Evolutionary conservation across 2,888 invertebrate species (phyloP).

Genomic region (Cristatella mucedo): DNA sequence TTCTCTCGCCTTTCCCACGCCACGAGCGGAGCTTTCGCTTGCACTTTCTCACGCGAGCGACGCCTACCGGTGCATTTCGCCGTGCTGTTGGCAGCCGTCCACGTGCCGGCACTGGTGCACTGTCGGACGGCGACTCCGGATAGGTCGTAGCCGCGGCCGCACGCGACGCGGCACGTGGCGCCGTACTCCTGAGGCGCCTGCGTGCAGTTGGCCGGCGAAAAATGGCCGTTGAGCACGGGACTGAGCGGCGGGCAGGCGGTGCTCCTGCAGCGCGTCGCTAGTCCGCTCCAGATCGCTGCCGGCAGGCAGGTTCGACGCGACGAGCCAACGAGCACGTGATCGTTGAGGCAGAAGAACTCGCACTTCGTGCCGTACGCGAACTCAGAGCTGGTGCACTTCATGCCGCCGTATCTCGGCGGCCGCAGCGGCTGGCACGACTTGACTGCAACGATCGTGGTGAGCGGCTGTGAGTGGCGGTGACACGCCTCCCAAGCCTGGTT

Average conservation of each 20-base stretch:
- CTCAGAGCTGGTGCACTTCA: conserved; percentile 38
- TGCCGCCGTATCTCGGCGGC: conserved; percentile 45
- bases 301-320: conserved; percentile 50
- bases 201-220: conserved; percentile 45
- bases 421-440: conserved; percentile 47
- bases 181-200: conserved; percentile 44
- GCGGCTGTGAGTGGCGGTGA: too few species aligned
- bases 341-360: conserved; percentile 43
- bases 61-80: conserved; percentile 43
- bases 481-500: too few species aligned
- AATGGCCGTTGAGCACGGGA: conserved; percentile 43
- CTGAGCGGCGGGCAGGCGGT: conserved; percentile 42
- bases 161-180: conserved; percentile 46
- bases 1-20: too few species aligned
- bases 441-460: too few species aligned
- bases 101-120: conserved; percentile 46
- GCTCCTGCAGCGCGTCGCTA: conserved; percentile 52
- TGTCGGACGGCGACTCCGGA: conserved; percentile 43
- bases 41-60: not conserved
- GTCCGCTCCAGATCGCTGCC: conserved; percentile 52
- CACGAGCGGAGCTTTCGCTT: too few species aligned
- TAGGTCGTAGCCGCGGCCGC: conserved; percentile 47
- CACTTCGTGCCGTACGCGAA: conserved; percentile 50
- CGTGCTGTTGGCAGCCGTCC: conserved; percentile 38
- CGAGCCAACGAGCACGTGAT: conserved; percentile 50